Base-by-base conservation (phyloP, 1,140 invertebrate genomes). In the Gryon sp. region DNA sequence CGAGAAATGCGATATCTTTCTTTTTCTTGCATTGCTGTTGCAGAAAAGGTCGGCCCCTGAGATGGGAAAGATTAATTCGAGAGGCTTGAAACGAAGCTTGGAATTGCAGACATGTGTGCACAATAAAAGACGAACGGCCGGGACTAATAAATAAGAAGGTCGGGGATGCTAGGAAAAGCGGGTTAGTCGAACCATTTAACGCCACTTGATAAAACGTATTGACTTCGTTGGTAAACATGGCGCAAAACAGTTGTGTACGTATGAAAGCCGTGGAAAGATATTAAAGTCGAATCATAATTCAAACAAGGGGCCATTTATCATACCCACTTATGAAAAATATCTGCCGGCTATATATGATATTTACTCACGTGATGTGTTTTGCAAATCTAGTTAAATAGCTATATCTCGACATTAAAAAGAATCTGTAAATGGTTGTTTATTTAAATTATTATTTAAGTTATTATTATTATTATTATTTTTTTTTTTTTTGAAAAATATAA, bases 1-100 rank as follows among this genome's bases (percentile, higher is more conserved):
- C 55, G 38, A 72, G 57, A 62, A 72, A 72, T 9, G 55, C 15
- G 68, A 72, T 72, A 72, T 62, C 50, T 46, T 50, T 34, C 22
- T 24, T 59, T 28, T 62, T 38, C 22, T 26, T 38, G 22, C 46
- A 50, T 53, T 45, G 26, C 16, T 34, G 8, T 18, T 11, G 20
- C 15, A 24, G 18, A 41, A 70, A 70, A n/a, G 32, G 14, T 62
- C 28, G 50, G 15, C 38, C 46, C 36, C 12, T 22, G 22, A 14
- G 12, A 26, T 40, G 46, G 26, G n/a, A 24, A 52, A 43, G 46
- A 65, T 62, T 72, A 72, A 72, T 72, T 62, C 26, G 14, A 46
- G 18, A 32, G 53, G 6, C 32, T 30, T 11, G 5, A 11, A 2
- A 9, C 18, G 46, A 52, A 52, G 41, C 52, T 52, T 43, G 18